A percentile compares a stretch with the other conserved stretches of the same genome.
phyloP scores from a whole-genome alignment of 2,797 vertebrate genomes.

The Mallotus villosus region DNA sequence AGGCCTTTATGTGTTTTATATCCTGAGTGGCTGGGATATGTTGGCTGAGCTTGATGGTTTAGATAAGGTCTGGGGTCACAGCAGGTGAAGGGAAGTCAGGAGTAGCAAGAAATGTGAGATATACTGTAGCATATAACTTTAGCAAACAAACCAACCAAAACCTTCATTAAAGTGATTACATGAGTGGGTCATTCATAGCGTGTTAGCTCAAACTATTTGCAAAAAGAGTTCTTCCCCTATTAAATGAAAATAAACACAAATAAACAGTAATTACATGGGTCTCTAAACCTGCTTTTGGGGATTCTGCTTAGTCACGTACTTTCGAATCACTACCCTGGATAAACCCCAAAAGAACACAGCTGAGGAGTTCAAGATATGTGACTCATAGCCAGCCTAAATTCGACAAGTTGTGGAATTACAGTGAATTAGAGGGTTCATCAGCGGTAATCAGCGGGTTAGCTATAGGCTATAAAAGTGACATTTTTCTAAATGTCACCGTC shows the following conservation, averaged over 20 bases:
- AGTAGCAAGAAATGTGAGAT: constrained; percentile 23
- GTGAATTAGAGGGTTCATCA: constrained; percentile 70
- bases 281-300: constrained; percentile 60
- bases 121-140: constrained; percentile 25
- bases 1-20: constrained; percentile 7
- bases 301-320: constrained; percentile 68
- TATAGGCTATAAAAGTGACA: constrained; percentile 34
- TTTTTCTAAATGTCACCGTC: constrained; percentile 23
- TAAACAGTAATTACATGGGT: constrained; percentile 75
- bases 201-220: constrained; percentile 69
- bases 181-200: constrained; percentile 59
- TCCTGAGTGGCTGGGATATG: constrained; percentile 8
- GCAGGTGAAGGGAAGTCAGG: constrained; percentile 53
- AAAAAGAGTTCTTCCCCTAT: constrained; percentile 64
- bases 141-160: constrained; percentile 53
- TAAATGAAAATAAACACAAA: constrained; percentile 80
- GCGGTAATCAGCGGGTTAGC: constrained; percentile 50
- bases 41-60: constrained; percentile 18
- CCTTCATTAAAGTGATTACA: constrained; percentile 66
- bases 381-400: constrained; percentile 60
- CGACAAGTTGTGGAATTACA: constrained; percentile 68
- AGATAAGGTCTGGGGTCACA: constrained; percentile 38
- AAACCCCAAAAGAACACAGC: constrained; percentile 64
- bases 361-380: constrained; percentile 57
- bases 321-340: constrained; percentile 73